A percentile compares a stretch with the other conserved stretches of the same genome.
These are phyloP conservation scores for Pelobates cultripes DNA, from an alignment of 2,797 vertebrate genomes.

Conservation along the genomic window DNA sequence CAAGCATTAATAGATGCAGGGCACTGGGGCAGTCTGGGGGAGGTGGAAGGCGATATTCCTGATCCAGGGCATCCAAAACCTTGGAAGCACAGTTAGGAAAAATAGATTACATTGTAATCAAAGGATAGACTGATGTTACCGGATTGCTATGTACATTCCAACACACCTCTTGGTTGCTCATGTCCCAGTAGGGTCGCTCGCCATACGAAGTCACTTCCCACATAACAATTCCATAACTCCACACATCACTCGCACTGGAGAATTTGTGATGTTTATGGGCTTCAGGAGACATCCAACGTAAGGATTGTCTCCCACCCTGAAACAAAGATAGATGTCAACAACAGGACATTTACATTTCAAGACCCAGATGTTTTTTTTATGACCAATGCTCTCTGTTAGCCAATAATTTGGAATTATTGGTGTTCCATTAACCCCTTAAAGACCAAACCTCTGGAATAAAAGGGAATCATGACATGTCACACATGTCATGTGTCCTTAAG, in stretches of 20 bases:
- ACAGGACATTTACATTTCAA: too few relatives aligned
- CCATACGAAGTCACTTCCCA: conserved; percentile 82
- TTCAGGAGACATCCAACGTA: conserved; percentile 79
- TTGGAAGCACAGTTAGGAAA: conserved; percentile 56
- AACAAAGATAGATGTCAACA: too few relatives aligned
- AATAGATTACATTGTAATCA: too few relatives aligned
- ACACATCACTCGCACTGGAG: conserved; percentile 77
- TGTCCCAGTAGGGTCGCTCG: conserved; percentile 77
- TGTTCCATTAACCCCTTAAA: too few relatives aligned
- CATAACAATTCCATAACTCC: conserved; percentile 80
- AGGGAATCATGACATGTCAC: too few relatives aligned
- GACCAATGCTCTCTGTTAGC: too few relatives aligned
- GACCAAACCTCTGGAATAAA: too few relatives aligned
- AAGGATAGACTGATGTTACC: too few relatives aligned
- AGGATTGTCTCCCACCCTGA: conserved; percentile 77
- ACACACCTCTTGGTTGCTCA: conserved; percentile 80
- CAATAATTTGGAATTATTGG: too few relatives aligned
- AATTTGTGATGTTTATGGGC: conserved; percentile 77
- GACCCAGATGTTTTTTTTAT: too few relatives aligned
- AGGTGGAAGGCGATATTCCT: conserved; percentile 91
- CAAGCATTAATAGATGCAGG: conserved; percentile 94
- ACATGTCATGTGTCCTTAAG: too few relatives aligned
- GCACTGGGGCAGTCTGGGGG: conserved; percentile 88
- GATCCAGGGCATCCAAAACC: conserved; percentile 95
- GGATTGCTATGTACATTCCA: too few relatives aligned